Evolutionary conservation across 2,888 invertebrate genomes (phyloP).

Genomic region (Ephialtes manifestator): DNA sequence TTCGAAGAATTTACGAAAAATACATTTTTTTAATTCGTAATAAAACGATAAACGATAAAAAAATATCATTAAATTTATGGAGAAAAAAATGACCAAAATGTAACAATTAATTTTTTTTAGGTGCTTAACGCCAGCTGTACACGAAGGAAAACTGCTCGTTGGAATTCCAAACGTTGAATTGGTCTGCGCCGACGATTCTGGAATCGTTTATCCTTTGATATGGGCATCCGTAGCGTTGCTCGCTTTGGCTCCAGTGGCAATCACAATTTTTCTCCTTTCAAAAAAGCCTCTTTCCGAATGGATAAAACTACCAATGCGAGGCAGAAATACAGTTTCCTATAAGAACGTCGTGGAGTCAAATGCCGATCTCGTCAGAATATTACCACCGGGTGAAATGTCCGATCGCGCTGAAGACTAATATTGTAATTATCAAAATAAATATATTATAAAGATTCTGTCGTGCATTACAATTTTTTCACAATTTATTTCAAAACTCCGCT

Average conservation of each 20-base stretch:
- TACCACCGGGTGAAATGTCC: conserved; percentile 77
- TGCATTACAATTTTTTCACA: neutral
- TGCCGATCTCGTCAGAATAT: conserved; percentile 83
- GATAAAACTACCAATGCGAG: conserved; percentile 77
- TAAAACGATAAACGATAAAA: neutral
- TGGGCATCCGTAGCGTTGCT: conserved; percentile 78
- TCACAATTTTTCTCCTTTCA: conserved; percentile 75
- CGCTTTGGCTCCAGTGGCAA: conserved; percentile 72
- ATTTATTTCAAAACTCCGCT: neutral
- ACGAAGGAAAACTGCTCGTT: conserved; percentile 86
- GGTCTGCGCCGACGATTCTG: conserved; percentile 81
- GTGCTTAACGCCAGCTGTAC: conserved; percentile 86
- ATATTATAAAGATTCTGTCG: conserved; percentile 11
- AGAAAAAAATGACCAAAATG: neutral
- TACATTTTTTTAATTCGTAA: neutral
- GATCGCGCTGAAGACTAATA: conserved; percentile 78
- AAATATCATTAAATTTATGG: neutral
- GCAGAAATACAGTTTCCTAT: conserved; percentile 82
- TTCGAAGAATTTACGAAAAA: too few relatives aligned
- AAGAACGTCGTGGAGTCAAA: conserved; percentile 83
- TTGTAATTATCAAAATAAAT: conserved; percentile 2
- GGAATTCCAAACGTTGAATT: conserved; percentile 86
- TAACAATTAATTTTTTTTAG: conserved; percentile 83
- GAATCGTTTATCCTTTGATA: conserved; percentile 74
- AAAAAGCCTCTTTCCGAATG: conserved; percentile 78